Evolutionary conservation across 2,797 vertebrate genomes (phyloP), one percentile per base, ranked within the genome.

Genomic region (Salmo trutta): DNA sequence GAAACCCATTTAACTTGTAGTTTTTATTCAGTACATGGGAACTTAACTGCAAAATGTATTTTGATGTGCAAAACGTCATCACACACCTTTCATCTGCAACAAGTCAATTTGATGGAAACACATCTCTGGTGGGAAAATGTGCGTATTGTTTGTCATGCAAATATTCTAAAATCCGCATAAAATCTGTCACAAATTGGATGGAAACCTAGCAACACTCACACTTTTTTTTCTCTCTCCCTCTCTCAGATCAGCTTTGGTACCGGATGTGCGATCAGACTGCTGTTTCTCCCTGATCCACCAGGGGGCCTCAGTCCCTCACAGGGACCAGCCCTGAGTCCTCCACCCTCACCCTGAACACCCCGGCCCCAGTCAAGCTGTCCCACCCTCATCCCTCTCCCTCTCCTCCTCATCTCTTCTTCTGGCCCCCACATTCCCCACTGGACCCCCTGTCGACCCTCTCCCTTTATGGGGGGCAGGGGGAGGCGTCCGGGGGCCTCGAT

Each of bases 381-480:
- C 75, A 82, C 71, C 78, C 82, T 70, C 3, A 84, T 83, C 3
- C 3, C 1, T 27, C 67, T 24, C 71, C 77, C 15, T 16, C 74
- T 75, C 4, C 81, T 81, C 7, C 1, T 41, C 14, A 85, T 90
- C 10, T 75, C 69, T 70, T 82, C 70, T 82, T 70, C 80, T 80
- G 84, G 85, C 82, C 77, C 75, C 79, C 73, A 84, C 88, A 85
- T 87, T 81, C 87, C 88, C 90, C 89, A 86, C 94, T 90, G 81
- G 94, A 88, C 85, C 75, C 89, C 75, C 88, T 52, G 76, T 78
- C 72, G 19, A 79, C 82, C 76, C 87, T 82, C 86, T 88, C 88
- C 89, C 90, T 89, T 92, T 85, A 88, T 84, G 71, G 74, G 83
- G 82, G 84, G 82, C 87, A 84, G 51, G 83, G 80, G 90, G 91